Conservation (phyloP, 2,113 vertebrate species). For the Sminthopsis crassicaudata region DNA sequence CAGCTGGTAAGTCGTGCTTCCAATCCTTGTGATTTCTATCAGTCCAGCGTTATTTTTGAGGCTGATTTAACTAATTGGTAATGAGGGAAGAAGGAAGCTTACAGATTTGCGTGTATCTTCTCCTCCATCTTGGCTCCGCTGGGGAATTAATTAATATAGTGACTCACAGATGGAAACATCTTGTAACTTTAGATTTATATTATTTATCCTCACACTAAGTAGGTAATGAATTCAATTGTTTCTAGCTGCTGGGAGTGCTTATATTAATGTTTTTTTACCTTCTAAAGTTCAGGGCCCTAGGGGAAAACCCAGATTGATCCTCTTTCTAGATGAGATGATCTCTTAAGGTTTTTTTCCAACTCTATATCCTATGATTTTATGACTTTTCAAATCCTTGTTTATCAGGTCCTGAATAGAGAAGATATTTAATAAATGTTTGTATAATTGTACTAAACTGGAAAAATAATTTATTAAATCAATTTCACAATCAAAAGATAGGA, state of each 20-base stretch:
- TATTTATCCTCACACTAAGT: neutral
- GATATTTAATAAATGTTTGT: neutral
- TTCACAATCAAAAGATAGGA: no score
- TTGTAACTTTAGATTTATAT: neutral
- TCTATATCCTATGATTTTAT: no score
- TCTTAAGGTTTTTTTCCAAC: neutral
- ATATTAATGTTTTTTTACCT: neutral
- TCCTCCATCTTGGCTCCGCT: no score
- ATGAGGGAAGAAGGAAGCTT: no score
- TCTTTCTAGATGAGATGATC: neutral
- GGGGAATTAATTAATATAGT: neutral
- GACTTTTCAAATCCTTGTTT: no score
- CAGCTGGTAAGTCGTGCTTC: no score
- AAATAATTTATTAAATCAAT: no score
- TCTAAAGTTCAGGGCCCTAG: neutral
- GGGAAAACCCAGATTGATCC: neutral
- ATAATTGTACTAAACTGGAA: neutral
- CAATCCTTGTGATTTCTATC: no score
- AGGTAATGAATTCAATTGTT: neutral
- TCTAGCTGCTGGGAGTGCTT: neutral
- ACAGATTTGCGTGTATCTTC: no score
- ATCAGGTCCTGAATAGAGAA: neutral
- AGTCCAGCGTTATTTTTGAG: no score
- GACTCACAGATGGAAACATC: neutral
- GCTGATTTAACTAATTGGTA: no score